Conservation (phyloP, 2,797 vertebrate genomes). For the Cossypha polioptera region DNA sequence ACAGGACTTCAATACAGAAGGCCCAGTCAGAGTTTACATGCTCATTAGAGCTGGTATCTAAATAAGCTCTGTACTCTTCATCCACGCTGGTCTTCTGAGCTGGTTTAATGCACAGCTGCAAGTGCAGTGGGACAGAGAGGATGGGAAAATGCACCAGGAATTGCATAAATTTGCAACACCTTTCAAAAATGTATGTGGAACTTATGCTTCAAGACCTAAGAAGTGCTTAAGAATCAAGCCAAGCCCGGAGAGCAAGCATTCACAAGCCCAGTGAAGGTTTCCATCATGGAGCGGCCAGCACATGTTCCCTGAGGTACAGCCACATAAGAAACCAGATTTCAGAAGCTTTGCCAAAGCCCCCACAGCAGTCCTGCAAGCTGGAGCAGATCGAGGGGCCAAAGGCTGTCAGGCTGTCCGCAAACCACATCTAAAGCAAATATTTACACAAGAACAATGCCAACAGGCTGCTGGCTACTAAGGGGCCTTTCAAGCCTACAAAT, state of each 20-base stretch:
- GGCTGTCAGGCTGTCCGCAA: neutral
- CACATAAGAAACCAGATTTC: neutral
- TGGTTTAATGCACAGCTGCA: neutral
- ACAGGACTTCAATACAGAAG: neutral
- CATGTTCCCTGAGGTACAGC: neutral
- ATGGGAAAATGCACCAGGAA: neutral
- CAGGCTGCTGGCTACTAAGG: neutral
- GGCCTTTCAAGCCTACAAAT: neutral
- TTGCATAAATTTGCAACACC: neutral
- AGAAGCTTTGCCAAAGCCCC: neutral
- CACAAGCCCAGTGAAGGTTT: neutral
- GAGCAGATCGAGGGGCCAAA: neutral
- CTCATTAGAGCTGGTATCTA: neutral
- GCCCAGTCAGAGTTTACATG: neutral
- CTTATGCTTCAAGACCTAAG: neutral
- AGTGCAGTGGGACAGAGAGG: neutral
- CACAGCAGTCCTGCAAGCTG: neutral
- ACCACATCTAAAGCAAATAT: neutral
- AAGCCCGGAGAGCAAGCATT: neutral
- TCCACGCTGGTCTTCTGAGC: neutral
- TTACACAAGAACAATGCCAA: neutral
- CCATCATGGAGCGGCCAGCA: neutral
- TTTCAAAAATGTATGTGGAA: neutral
- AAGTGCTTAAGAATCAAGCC: neutral
- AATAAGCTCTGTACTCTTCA: neutral